Percentiles rank a stretch among this genome's conserved stretches.
phyloP scores from a whole-genome alignment of 2,113 vertebrate genomes.

The Platysternon megacephalum region DNA sequence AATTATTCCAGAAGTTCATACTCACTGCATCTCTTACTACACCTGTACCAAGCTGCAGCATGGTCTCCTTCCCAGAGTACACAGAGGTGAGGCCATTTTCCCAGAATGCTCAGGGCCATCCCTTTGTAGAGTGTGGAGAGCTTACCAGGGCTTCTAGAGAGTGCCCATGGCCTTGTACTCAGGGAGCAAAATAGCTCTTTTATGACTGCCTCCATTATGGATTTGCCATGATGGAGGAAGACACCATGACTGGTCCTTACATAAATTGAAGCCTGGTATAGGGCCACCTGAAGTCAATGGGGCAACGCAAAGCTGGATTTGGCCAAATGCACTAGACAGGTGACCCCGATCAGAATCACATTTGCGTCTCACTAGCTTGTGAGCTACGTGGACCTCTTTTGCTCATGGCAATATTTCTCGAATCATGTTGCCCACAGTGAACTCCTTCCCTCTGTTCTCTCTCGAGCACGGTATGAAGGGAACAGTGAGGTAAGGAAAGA shows the following conservation, averaged over 20 bases:
- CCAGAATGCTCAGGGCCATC: not conserved
- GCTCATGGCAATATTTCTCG: not conserved
- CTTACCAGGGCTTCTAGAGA: not conserved
- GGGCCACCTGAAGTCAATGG: not conserved
- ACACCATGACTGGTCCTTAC: not conserved
- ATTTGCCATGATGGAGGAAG: not conserved
- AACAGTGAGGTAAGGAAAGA: not conserved
- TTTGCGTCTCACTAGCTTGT: not conserved
- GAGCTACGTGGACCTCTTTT: not conserved
- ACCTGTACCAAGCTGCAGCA: not conserved
- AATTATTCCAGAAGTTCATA: not conserved
- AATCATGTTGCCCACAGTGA: not conserved
- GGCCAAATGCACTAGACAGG: not conserved
- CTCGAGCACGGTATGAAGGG: not conserved
- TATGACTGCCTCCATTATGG: not conserved
- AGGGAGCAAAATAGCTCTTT: not conserved
- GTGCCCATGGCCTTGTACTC: not conserved
- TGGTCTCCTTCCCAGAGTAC: not conserved
- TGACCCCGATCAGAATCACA: not conserved
- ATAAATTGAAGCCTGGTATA: not conserved
- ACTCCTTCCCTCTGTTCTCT: not conserved
- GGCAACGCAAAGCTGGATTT: accelerated
- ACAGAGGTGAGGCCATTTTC: not conserved
- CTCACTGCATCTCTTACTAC: not conserved
- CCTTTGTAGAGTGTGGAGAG: not conserved